These are phyloP conservation scores for Anolis apletophallus DNA, from an alignment of 2,797 vertebrate genomes.

Conservation along the genomic window DNA sequence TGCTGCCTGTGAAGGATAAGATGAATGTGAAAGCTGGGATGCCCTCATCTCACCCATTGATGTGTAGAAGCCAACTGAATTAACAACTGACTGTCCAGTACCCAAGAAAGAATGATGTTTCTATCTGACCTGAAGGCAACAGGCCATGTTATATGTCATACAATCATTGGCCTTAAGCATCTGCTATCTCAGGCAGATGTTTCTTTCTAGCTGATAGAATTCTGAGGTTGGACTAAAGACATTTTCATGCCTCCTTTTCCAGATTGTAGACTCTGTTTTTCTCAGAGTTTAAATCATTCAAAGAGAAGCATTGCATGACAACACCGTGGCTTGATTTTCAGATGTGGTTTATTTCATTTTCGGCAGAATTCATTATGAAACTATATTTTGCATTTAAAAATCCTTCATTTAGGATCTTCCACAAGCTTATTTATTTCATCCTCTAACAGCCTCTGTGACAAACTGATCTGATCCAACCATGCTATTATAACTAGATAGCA, in stretches of 20 bases:
- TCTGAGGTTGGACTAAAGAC: too few relatives aligned
- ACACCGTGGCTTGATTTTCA: background rate
- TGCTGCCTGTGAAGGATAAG: too few relatives aligned
- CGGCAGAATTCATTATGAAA: background rate
- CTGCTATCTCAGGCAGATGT: too few relatives aligned
- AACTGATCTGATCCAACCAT: background rate
- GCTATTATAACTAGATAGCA: background rate
- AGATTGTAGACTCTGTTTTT: background rate
- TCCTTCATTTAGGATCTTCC: background rate
- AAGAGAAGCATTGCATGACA: background rate
- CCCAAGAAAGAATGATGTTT: too few relatives aligned
- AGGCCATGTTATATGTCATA: too few relatives aligned
- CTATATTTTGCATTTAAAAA: background rate
- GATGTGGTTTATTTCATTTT: background rate
- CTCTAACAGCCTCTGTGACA: background rate
- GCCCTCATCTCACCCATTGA: too few relatives aligned
- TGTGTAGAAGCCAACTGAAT: too few relatives aligned
- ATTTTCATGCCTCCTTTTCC: background rate
- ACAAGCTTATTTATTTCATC: background rate
- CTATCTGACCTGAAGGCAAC: too few relatives aligned
- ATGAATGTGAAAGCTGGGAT: too few relatives aligned
- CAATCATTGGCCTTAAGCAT: too few relatives aligned
- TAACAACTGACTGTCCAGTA: too few relatives aligned
- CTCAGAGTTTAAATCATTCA: background rate
- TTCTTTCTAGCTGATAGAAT: too few relatives aligned